Evolutionary conservation across 1,140 invertebrate species (phyloP), one percentile per base, ranked within the genome.

Genomic region (Drosophila quadrilineata): DNA sequence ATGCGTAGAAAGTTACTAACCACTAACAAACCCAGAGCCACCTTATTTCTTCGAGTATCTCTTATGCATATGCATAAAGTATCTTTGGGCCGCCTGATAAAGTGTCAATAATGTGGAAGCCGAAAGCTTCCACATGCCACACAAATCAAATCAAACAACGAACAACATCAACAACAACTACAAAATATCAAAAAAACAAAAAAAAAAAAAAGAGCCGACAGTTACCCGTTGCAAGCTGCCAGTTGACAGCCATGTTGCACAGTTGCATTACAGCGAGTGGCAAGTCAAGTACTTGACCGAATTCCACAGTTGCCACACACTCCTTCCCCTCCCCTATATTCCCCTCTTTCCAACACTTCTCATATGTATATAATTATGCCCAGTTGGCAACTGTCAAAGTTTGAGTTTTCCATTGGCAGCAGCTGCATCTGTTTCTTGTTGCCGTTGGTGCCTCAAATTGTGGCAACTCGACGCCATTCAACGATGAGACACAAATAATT

Each of bases 231-330:
- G 45, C 45, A 24, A 40, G 26, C 24, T 28, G 26, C 28, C 38
- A 31, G 50, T 40, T 48, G 49, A 21, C 68, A 60, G 63, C 43
- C 33, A n/a, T n/a, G n/a, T n/a, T n/a, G n/a, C n/a, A n/a, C n/a
- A 41, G 65, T 62, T 68, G 57, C 56, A 54, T 65, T 43, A 33
- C n/a, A 62, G 56, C 57, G 35, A 71, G 54, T 45, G 59, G 68
- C 60, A 64, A 84, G 79, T 84, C 60, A 64, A 84, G 79, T 84
- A 85, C 79, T 84, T 84, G 77, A 84, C 77, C 77, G 77, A 84
- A 84, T 84, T 84, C 77, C 79, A 62, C 19, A 29, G 26, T 26
- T 36, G 41, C 49, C 28, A 38, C 43, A 29, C 68, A 29, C 9
- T 16, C 31, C 12, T 16, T n/a, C 17, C 2, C 16, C 24, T 2